Evolutionary conservation across 1,140 invertebrate species (phyloP).

Genomic region (Polypedilum pembai): DNA sequence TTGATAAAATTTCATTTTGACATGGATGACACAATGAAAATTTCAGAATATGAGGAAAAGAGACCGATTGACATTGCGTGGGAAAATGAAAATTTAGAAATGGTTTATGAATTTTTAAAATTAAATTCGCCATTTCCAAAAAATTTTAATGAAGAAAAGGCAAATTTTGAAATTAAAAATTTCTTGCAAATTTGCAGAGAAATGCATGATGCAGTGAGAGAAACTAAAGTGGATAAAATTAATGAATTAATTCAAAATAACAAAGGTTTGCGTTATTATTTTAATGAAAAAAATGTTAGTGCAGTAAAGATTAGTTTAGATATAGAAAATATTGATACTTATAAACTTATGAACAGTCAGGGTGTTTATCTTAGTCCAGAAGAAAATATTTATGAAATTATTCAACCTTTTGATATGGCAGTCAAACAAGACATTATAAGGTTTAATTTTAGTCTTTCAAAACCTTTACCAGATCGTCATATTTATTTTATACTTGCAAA

Average conservation of each 20-base stretch:
- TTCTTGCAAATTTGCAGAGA: background rate
- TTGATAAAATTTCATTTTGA: background rate
- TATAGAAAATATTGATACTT: background rate
- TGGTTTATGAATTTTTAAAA: background rate
- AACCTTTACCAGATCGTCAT: background rate
- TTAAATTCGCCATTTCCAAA: background rate
- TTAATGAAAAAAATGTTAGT: background rate
- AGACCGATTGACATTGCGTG: background rate
- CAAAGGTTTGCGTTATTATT: background rate
- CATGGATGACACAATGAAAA: background rate
- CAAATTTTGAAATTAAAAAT: background rate
- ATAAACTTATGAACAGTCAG: background rate
- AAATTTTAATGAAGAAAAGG: background rate
- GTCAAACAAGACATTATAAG: too few species aligned
- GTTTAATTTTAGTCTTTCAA: too few species aligned
- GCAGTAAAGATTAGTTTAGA: background rate
- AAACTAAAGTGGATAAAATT: background rate
- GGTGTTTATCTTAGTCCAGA: too few species aligned
- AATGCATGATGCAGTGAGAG: background rate
- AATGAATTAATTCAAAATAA: background rate
- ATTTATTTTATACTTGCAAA: background rate
- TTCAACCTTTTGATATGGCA: too few species aligned
- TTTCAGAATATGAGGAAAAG: background rate
- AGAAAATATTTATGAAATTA: too few species aligned
- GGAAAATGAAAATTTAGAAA: too few species aligned